Base-by-base conservation (phyloP, 2,797 vertebrate species). In the Strix occidentalis region DNA sequence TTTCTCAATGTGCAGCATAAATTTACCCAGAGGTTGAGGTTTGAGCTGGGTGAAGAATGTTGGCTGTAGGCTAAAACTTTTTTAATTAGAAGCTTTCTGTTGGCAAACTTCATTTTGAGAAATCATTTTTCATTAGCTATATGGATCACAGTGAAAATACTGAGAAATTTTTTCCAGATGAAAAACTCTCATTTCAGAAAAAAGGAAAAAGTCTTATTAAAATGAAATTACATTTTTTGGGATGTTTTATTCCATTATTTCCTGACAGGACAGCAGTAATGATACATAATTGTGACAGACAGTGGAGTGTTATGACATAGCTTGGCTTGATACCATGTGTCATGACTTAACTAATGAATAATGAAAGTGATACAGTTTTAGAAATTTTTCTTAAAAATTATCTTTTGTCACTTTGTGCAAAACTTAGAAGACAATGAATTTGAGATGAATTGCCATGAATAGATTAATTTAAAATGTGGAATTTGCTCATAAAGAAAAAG, bases 241-340 rank as follows among this genome's bases (percentile, higher is more conserved):
- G 33, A 84, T 79, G 31, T 46, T 91, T 90, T 91, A 70, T 87
- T 85, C 87, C 29, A 87, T 90, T 94, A 77, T 89, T 87, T 95
- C 29, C 11, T 90, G 81, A 57, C 31, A 87, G 53, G 92, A 64
- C 10, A 66, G 39, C 13, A 76, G 43, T 70, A 93, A 50, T 7
- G 6, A 77, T 92, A 48, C 33, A 37, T 51, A 94, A 91, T 18
- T 84, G 48, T 94, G 86, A 66, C 65, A 84, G 86, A 45, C 28
- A 69, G 6, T 11, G 28, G 74, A 70, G 90, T 87, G n/a, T 46
- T 90, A 25, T 79, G 63, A 72, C 63, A 79, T 77, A 43, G 54
- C 41, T 93, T 69, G 35, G 24, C 51, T 93, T 90, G 60, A 79
- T 90, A 64, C 13, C 23, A 26, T 53, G 88, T 89, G 48, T 92